Percentiles rank a stretch among this genome's conserved stretches.
Evolutionary conservation across 2,797 vertebrate genomes (phyloP).

Genomic region (Lateolabrax maculatus): DNA sequence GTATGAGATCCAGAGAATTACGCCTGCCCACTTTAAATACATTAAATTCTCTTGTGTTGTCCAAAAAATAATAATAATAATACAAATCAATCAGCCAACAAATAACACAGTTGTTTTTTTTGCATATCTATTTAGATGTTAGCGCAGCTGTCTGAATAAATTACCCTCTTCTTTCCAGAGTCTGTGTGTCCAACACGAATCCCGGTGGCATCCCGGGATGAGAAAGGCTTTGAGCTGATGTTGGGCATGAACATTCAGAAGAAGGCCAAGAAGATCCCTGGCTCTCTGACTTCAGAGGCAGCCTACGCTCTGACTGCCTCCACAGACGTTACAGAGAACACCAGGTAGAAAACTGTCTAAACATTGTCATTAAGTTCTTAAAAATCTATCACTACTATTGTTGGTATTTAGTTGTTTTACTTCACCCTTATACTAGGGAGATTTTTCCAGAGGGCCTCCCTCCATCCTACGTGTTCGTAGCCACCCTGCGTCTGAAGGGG

Average conservation of each 20-base stretch:
- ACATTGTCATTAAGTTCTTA: rapidly evolving
- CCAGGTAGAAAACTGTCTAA: conserved; percentile 71
- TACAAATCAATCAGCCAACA: not conserved
- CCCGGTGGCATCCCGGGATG: conserved; percentile 87
- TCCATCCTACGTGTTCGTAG: conserved; percentile 88
- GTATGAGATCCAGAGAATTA: not conserved
- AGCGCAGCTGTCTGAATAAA: not conserved
- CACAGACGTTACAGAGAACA: conserved; percentile 85
- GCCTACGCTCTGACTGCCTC: conserved; percentile 78
- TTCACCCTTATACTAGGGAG: conserved; percentile 73
- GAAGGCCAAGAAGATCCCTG: conserved; percentile 83
- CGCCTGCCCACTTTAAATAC: not conserved
- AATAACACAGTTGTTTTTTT: not conserved
- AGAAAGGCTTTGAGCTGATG: conserved; percentile 89
- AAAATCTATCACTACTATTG: not conserved
- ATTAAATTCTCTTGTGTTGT: not conserved
- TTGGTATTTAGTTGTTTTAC: not conserved
- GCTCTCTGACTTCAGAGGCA: conserved; percentile 83
- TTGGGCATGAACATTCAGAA: conserved; percentile 85
- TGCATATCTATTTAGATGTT: not conserved
- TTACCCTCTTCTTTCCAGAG: conserved; percentile 69
- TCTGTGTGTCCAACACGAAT: conserved; percentile 89
- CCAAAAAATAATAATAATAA: no score
- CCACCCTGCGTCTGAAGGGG: conserved; percentile 84
- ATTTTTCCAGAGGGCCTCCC: conserved; percentile 90